Conservation (phyloP, 2,113 vertebrate species). For the Emydura subglobosa region DNA sequence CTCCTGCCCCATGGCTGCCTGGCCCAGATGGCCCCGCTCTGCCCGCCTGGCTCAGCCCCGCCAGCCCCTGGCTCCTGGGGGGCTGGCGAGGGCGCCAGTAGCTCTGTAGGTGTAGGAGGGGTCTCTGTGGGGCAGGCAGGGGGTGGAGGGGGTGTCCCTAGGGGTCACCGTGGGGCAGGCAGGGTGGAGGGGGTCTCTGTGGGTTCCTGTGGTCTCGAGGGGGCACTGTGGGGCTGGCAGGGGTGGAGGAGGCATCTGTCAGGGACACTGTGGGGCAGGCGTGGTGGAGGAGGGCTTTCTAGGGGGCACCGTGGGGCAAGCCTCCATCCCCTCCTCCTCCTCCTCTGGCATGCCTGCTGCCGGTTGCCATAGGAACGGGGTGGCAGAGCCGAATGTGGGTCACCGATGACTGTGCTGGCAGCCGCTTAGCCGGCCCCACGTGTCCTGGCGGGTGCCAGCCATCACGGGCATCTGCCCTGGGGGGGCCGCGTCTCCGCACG, state of each 20-base stretch:
- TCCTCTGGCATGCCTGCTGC: not conserved
- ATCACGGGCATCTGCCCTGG: not conserved
- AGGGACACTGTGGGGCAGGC: not conserved
- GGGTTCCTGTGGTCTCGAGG: not conserved
- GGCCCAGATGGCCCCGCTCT: not conserved
- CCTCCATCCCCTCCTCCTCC: not conserved
- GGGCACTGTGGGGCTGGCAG: not conserved
- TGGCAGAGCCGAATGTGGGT: not conserved
- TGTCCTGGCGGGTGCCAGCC: not conserved
- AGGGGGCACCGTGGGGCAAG: not conserved
- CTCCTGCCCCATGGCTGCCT: not conserved
- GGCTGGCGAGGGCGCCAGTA: no score
- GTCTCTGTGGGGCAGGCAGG: not conserved
- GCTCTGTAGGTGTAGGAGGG: not conserved
- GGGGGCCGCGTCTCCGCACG: not conserved
- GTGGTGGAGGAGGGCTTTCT: no score
- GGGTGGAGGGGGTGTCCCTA: not conserved
- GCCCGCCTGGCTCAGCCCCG: not conserved
- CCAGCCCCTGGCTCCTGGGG: not conserved
- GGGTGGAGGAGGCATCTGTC: accelerated
- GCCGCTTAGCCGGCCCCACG: not conserved
- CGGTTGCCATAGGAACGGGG: not conserved
- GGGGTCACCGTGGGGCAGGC: not conserved
- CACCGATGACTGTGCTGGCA: not conserved
- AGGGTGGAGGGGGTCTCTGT: accelerated